Base-by-base conservation (phyloP, 2,113 vertebrate species). In the Ranitomeya variabilis region DNA sequence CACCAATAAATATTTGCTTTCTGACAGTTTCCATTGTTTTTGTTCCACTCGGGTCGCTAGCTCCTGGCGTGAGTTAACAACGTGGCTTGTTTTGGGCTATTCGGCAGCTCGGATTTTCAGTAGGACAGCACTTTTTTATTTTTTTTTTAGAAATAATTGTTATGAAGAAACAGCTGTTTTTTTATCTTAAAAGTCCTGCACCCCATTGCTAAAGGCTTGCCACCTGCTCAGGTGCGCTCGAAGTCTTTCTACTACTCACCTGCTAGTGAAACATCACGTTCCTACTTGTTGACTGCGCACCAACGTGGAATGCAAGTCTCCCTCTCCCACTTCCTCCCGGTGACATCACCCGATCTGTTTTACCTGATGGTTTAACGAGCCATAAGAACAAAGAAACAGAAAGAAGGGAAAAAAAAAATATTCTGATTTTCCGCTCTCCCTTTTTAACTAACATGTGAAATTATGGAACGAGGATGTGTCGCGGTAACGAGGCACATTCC, bases 201-300 rank as follows among this genome's bases (percentile, higher is more conserved):
- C 62, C 64, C 23, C 54, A 59, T 62, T 76, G 87, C 71, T 71
- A 83, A 51, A 54, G 71, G 80, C 21, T 66, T 74, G 80, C 87
- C 81, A 78, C 69, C 81, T 77, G 71, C 71, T 31, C 52, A 37
- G 60, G 71, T 84, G 79, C 45, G 64, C 23, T 71, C 64, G 10
- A 14, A 13, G 26, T 83, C 26, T 62, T 23, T 71, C 19, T 51
- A 14, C 69, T 62, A 45, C 59, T 88, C 55, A 76, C 69, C 80
- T 83, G 66, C 80, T 62, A 19, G 73, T 66, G 21, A 78, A 37
- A 55, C 74, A 69, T 89, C 87, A 85, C 81, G 81, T 85, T 89
- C 82, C 87, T 79, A 89, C 87, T 78, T 89, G 87, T 89, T 89
- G 52, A 37, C 59, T 79, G 71, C 73, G 23, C 81, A 79, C 57